Evolutionary conservation across 2,797 vertebrate genomes (phyloP), one percentile per base, ranked within the genome.

Genomic region (Erithacus rubecula): DNA sequence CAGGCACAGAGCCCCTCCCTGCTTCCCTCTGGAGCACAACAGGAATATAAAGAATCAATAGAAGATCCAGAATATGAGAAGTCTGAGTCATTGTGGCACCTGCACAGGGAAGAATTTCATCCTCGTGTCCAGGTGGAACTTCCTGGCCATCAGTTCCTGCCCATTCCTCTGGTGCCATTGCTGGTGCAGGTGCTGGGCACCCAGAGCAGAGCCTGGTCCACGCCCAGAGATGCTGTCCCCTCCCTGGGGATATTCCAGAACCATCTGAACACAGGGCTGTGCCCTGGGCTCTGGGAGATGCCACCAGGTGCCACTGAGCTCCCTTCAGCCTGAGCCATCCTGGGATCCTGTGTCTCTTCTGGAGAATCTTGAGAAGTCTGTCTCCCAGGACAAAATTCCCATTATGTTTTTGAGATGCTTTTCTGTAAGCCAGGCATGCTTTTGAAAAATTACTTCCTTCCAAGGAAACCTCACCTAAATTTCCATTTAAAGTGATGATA

Each of bases 221-320:
- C 72, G 49, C 15, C 13, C 41, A n/a, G 34, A 46, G n/a, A 16
- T 8, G 12, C 10, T n/a, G 5, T 26, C 62, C 75, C 37, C 12
- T 51, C 27, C 15, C 21, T 36, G 44, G 18, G 37, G 18, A 4
- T 37, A 2, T 51, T 67, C 11, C 62, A 58, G 27, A 58, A 2
- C 37, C 1, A 2, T 12, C 2, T 59, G 70, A 1, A 36, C 36
- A 58, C 36, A 65, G 0, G 32, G 0, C 32, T 49, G 32, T 65
- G 56, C 37, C n/a, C 53, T 59, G n/a, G 1, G 46, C n/a, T 59
- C 29, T 60, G 55, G 46, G 53, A 52, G 12, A 7, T 5, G 29
- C 0, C n/a, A 37, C 62, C 70, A 44, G 37, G 0, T 44, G 32
- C 27, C 52, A 0, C 52, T 18, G 12, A 2, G 37, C 18, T 32